These are phyloP conservation scores for Galeopsomyia nigrocyanea DNA, from an alignment of 2,888 invertebrate genomes.

Conservation along the genomic window DNA sequence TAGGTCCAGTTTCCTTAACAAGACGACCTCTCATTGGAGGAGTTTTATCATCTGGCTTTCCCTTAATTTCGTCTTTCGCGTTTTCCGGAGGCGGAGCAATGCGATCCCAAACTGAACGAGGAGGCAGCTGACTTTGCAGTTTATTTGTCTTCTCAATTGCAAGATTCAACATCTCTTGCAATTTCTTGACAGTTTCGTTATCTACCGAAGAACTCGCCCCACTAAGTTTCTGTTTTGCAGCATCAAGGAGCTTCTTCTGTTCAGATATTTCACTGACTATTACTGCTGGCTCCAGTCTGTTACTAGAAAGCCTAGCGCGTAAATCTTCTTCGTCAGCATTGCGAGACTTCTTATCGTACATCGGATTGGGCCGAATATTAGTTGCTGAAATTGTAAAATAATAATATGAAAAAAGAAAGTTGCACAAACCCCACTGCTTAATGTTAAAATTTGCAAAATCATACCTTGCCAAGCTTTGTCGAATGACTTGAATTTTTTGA, in stretches of 20 bases:
- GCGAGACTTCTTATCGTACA: constrained; percentile 55
- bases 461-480: constrained; percentile 45
- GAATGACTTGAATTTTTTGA: constrained; percentile 41
- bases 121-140: constrained; percentile 62
- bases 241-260: constrained; percentile 60
- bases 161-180: constrained; percentile 63
- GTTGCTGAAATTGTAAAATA: constrained; percentile 30
- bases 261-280: constrained; percentile 61
- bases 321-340: constrained; percentile 58
- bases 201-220: constrained; percentile 57
- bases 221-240: constrained; percentile 61
- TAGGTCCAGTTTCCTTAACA: constrained; percentile 57
- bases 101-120: constrained; percentile 66
- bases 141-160: constrained; percentile 65
- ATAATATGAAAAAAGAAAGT: constrained; percentile 3
- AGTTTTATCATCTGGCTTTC: constrained; percentile 18
- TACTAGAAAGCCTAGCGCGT: constrained; percentile 57
- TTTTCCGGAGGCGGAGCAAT: constrained; percentile 59
- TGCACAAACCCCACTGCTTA: not conserved
- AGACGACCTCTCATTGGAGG: constrained; percentile 56
- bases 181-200: constrained; percentile 60
- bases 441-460: not conserved
- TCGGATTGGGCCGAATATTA: constrained; percentile 41
- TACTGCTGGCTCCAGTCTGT: constrained; percentile 55
- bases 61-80: constrained; percentile 39